These are phyloP conservation scores for Drosophila ambigua DNA, from an alignment of 1,140 invertebrate species.

Conservation along the genomic window DNA sequence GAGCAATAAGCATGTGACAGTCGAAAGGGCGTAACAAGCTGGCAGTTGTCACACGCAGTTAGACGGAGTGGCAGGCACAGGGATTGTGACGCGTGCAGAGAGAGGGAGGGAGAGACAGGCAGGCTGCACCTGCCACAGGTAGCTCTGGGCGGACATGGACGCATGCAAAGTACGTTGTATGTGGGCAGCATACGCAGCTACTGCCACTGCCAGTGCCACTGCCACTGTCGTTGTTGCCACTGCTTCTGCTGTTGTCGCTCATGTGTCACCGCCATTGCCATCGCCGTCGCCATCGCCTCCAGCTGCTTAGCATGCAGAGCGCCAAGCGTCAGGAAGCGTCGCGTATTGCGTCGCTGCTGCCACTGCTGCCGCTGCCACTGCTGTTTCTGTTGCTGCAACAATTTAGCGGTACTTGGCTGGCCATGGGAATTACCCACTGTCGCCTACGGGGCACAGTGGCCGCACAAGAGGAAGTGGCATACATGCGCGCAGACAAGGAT, in stretches of 20 bases:
- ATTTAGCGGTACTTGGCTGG: conserved; percentile 76
- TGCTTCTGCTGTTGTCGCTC: conserved; percentile 50
- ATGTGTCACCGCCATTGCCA: conserved; percentile 61
- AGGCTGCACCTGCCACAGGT: conserved; percentile 64
- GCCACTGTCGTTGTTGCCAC: conserved; percentile 19
- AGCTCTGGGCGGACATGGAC: conserved; percentile 10
- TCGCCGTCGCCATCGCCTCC: conserved; percentile 49
- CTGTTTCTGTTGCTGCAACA: conserved; percentile 51
- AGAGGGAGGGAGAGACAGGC: background rate
- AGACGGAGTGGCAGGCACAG: background rate
- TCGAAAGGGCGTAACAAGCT: conserved; percentile 73
- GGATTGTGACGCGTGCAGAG: too few species aligned
- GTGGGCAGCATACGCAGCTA: conserved; percentile 51
- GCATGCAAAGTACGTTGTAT: conserved; percentile 32
- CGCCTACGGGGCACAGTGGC: conserved; percentile 43
- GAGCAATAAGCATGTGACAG: conserved; percentile 69
- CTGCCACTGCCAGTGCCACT: conserved; percentile 9
- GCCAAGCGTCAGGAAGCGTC: conserved; percentile 63
- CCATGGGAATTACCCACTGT: conserved; percentile 66
- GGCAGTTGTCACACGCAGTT: conserved; percentile 59
- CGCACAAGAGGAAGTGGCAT: too few species aligned
- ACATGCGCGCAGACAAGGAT: too few species aligned
- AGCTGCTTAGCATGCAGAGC: conserved; percentile 76
- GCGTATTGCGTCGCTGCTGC: background rate
- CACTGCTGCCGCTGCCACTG: conserved; percentile 2